Evolutionary conservation across 2,888 invertebrate species (phyloP), one percentile per base, ranked within the genome.

Genomic region (Monochamus alternatus): DNA sequence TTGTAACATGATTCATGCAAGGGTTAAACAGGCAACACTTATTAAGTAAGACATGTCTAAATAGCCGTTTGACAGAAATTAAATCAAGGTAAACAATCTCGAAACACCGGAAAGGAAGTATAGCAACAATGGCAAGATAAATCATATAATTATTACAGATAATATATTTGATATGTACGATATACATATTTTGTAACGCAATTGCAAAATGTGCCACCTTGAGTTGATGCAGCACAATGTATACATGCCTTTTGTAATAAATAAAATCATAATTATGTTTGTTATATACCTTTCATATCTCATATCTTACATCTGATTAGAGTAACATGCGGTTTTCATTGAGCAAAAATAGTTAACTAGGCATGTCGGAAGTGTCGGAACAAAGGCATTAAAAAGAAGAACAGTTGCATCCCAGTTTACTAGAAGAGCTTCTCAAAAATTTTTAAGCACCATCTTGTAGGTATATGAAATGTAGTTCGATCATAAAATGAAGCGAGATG

Each of bases 31-130:
- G 10, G 31, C 30, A 64, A 44, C 64, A 9, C 47, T 64, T 64
- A 30, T 51, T 64, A 30, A 47, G 31, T 47, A 9, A 22, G 8
- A 14, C n/a, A n/a, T 55, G 55, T 12, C 55, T 55, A 55, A 74
- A 55, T 43, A 38, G 52, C 58, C 51, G 59, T 63, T 76, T 69
- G 76, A 74, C 76, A 74, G 71, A 71, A 66, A 70, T 69, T 47
- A 60, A 73, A 30, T 71, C 74, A 76, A 76, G 76, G 76, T 71
- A 68, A 76, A 51, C 44, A 60, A 60, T 76, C 66, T 70, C 71
- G 74, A 76, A 76, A 78, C 75, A 75, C 78, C 73, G 80, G 75
- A 80, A 78, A 77, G 79, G 81, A 81, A 75, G 80, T 81, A 78
- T 77, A 75, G 80, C 80, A 81, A 81, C 76, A 75, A 78, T 77